A percentile compares a stretch with the other conserved stretches of the same genome.
Conservation (phyloP, 2,888 invertebrate genomes). For the Palloptera scutellata region DNA sequence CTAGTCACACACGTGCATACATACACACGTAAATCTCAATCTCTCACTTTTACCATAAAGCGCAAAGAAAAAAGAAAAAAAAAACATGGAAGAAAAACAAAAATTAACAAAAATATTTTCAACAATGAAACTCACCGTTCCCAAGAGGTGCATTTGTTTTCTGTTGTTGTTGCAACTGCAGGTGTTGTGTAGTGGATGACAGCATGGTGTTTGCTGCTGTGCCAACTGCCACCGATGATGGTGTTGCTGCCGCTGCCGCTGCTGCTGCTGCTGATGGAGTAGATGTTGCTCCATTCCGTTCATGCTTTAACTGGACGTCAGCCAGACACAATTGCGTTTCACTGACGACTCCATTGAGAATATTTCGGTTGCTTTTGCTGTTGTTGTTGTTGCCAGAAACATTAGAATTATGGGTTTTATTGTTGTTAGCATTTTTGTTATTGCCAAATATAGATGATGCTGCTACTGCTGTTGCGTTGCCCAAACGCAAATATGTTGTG, state of each 20-base stretch:
- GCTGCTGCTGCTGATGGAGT: conserved; percentile 42
- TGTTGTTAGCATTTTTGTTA: conserved; percentile 16
- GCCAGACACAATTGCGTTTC: conserved; percentile 45
- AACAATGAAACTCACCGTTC: conserved; percentile 60
- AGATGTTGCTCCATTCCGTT: conserved; percentile 43
- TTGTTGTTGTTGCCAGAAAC: conserved; percentile 43
- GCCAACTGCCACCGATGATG: conserved; percentile 40
- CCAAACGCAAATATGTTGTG: conserved; percentile 52
- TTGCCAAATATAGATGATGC: conserved; percentile 6
- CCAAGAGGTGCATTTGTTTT: conserved; percentile 63
- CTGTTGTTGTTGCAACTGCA: conserved; percentile 36
- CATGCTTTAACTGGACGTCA: conserved; percentile 54
- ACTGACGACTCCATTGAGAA: conserved; percentile 39
- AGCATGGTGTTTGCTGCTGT: conserved; percentile 15
- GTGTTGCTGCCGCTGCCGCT: conserved; percentile 41
- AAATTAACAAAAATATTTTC: conserved; percentile 5
- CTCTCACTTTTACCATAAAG: too few relatives aligned
- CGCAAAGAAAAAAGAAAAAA: too few relatives aligned
- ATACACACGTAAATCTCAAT: too few relatives aligned
- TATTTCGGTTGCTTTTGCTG: conserved; percentile 42
- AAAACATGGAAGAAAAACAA: too few relatives aligned
- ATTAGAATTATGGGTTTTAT: conserved; percentile 40
- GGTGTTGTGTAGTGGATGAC: conserved; percentile 32
- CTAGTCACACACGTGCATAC: not conserved
- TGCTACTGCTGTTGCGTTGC: conserved; percentile 42